A percentile compares a stretch with the other conserved stretches of the same genome.
phyloP scores from a whole-genome alignment of 1,140 invertebrate species.

The Eumeta japonica region DNA sequence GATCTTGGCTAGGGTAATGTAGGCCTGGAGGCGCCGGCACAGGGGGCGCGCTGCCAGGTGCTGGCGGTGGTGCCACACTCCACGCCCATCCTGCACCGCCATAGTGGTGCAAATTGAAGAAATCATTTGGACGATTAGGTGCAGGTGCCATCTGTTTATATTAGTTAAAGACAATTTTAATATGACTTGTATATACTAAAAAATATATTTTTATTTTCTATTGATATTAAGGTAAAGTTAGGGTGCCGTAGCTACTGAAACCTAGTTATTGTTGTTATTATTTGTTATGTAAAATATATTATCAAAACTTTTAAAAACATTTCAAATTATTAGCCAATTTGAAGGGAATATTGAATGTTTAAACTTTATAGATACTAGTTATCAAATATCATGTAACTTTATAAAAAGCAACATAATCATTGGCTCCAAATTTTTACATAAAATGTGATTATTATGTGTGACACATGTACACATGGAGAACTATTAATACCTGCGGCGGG shows the following conservation, averaged over 20 bases:
- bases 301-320: too few relatives aligned
- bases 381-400: too few relatives aligned
- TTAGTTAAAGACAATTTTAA: conserved; percentile 1
- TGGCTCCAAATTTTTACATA: too few relatives aligned
- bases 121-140: conserved; percentile 77
- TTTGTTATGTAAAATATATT: too few relatives aligned
- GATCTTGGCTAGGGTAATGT: conserved; percentile 95
- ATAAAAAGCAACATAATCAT: too few relatives aligned
- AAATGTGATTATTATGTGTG: too few relatives aligned
- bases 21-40: conserved; percentile 60
- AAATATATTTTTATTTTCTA: too few relatives aligned
- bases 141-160: conserved; percentile 67
- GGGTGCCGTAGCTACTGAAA: too few relatives aligned
- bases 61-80: conserved; percentile 59
- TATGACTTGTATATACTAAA: not conserved
- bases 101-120: conserved; percentile 71
- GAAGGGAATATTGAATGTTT: not conserved
- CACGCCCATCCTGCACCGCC: conserved; percentile 47
- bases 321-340: too few relatives aligned
- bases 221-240: too few relatives aligned
- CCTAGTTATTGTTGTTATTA: too few relatives aligned
- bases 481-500: conserved; percentile 51
- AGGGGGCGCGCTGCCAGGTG: conserved; percentile 46
- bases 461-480: not conserved
- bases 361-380: not conserved